Conservation (phyloP, 2,113 vertebrate species). For the Oenanthe melanoleuca region DNA sequence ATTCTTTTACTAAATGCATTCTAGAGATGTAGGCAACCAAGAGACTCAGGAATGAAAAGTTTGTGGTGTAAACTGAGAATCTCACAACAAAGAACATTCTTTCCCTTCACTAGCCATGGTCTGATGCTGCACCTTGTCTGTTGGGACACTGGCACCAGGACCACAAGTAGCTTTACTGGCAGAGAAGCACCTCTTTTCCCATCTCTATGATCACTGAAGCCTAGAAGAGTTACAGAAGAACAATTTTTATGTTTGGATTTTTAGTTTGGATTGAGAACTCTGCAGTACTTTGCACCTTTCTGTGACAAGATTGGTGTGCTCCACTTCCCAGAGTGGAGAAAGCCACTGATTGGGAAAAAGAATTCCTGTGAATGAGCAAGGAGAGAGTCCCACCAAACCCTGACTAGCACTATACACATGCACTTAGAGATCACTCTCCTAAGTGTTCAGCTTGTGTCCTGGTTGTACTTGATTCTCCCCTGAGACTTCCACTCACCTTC, state of each 20-base stretch:
- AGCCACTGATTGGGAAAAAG: not conserved
- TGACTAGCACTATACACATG: too few relatives aligned
- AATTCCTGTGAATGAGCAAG: not conserved
- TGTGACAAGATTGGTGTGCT: not conserved
- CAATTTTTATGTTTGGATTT: not conserved
- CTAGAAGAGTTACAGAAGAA: not conserved
- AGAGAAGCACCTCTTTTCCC: not conserved
- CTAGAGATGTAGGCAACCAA: not conserved
- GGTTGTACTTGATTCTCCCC: not conserved
- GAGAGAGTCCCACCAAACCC: not conserved
- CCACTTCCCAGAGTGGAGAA: not conserved
- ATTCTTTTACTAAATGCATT: not conserved
- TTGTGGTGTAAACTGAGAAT: not conserved
- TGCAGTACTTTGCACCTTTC: not conserved
- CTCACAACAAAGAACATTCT: not conserved
- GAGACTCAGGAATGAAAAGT: not conserved
- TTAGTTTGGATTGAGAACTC: not conserved
- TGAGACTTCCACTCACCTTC: constrained; percentile 81
- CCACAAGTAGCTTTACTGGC: not conserved
- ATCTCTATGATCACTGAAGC: not conserved
- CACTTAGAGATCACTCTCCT: not conserved
- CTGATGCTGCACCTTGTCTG: not conserved
- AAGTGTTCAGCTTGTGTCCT: not conserved
- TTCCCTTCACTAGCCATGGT: not conserved
- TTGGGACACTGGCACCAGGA: not conserved